Conservation (phyloP, 2,113 vertebrate species). For the Rana temporaria region DNA sequence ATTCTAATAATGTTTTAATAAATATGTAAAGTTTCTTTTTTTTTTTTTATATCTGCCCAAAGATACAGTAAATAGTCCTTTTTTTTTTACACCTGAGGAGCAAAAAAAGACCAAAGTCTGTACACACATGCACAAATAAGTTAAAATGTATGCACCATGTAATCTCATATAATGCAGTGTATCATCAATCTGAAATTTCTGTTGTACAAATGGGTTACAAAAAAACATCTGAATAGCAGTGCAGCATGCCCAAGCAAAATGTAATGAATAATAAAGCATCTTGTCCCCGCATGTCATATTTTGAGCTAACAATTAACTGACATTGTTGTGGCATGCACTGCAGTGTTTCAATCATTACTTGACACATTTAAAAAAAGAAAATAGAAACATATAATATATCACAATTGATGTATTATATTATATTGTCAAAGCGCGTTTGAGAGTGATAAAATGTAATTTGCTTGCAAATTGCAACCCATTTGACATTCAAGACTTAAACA, state of each 20-base stretch:
- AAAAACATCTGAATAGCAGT: neutral
- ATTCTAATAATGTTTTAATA: too few relatives aligned
- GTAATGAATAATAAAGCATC: neutral
- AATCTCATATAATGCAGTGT: too few relatives aligned
- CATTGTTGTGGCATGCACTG: conserved; percentile 12
- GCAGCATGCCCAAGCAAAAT: neutral
- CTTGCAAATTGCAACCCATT: too few relatives aligned
- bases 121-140: too few relatives aligned
- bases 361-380: neutral
- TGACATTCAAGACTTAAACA: too few relatives aligned
- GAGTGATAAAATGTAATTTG: neutral
- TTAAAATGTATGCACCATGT: too few relatives aligned
- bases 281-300: neutral
- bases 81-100: neutral
- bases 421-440: neutral
- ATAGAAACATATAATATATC: neutral
- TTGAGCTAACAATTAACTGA: conserved; percentile 1
- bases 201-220: neutral
- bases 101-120: neutral
- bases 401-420: neutral
- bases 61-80: too few relatives aligned
- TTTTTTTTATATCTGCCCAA: too few relatives aligned
- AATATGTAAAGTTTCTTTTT: too few relatives aligned
- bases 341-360: neutral
- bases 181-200: neutral